Evolutionary conservation across 1,140 invertebrate genomes (phyloP), one percentile per base, ranked within the genome.

Genomic region (Eumaeus atala): DNA sequence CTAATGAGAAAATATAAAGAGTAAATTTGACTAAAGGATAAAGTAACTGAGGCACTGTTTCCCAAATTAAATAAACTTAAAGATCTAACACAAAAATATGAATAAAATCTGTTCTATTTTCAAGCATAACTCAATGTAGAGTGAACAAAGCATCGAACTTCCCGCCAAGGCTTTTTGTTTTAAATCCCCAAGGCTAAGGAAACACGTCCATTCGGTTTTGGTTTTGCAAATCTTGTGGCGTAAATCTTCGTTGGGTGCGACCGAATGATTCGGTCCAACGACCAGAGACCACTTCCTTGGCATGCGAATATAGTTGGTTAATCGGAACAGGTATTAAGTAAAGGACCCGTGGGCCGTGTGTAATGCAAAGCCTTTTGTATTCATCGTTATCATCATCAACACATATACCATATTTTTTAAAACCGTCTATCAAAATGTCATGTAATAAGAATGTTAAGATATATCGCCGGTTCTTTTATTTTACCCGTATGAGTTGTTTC

Each of bases 151-250:
- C 21, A 54, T 66, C 64, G 63, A 58, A 61, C 53, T 67, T 72
- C 66, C 60, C 66, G 68, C 68, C 58, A 51, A 47, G 40, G 54
- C 44, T 58, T 53, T 57, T 61, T 48, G 57, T 64, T 71, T 68
- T 64, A 58, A 58, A 51, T 56, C 61, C 63, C 56, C 64, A 69
- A 72, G 59, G 66, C 64, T 70, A 66, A 77, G 67, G 55, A 56
- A 53, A 72, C 61, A 77, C 81, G 81, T 84, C 75, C 64, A 70
- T 64, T 50, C 73, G 58, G 69, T 66, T 72, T 77, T 75, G 65
- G 60, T 63, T 74, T 80, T 74, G 77, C 71, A 62, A 76, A 77
- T 78, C 64, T 67, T 84, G 64, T 84, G 78, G 70, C 71, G 72
- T 60, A 72, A 77, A 73, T 74, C 63, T 72, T 72, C 33, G 21